Percentiles rank a stretch among this genome's conserved stretches.
These are phyloP conservation scores for Clarias pachynema DNA, from an alignment of 2,797 vertebrate species.

Conservation along the genomic window DNA sequence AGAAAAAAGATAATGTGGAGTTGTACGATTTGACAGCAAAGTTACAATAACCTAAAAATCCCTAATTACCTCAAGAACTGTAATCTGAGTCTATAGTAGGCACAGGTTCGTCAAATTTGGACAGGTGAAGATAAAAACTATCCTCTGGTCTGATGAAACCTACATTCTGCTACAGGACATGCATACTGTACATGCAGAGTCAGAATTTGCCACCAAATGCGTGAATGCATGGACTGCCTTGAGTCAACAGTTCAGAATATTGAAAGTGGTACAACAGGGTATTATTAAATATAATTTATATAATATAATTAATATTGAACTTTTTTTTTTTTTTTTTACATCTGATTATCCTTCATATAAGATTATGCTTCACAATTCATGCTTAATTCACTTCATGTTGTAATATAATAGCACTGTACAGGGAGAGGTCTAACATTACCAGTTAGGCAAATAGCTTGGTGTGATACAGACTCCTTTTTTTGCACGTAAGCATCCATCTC, in stretches of 20 bases:
- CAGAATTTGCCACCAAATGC: background rate
- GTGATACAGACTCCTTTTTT: constrained; percentile 54
- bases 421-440: constrained; percentile 55
- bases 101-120: background rate
- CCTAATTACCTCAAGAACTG: background rate
- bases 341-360: background rate
- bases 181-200: background rate
- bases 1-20: background rate
- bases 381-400: constrained; percentile 13
- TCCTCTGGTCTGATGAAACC: background rate
- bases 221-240: background rate
- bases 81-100: background rate
- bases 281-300: too few species aligned
- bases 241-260: background rate
- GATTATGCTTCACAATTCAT: constrained; percentile 20
- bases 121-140: background rate
- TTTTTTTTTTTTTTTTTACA: too few species aligned
- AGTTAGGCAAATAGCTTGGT: constrained; percentile 70
- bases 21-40: background rate
- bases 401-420: constrained; percentile 51
- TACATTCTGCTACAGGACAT: background rate
- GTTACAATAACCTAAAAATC: background rate
- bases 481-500: constrained; percentile 51
- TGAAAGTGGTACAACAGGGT: background rate
- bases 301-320: too few species aligned